phyloP scores from a whole-genome alignment of 2,888 invertebrate species.

The Sicus ferrugineus region DNA sequence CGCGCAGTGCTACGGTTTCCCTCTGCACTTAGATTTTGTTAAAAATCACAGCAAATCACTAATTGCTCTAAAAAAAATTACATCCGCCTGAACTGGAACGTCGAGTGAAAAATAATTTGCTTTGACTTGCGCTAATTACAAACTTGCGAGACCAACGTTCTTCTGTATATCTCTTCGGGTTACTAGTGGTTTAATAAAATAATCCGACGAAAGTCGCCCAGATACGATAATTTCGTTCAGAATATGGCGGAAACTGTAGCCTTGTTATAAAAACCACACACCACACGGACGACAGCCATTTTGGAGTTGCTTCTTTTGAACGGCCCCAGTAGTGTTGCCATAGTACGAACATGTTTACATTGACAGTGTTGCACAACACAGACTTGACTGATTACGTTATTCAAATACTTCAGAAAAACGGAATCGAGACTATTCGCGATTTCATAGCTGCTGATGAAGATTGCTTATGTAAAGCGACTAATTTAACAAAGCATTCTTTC shows the following conservation, averaged over 20 bases:
- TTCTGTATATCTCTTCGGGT: too few relatives aligned
- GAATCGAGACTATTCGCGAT: conserved; percentile 36
- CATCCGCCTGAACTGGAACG: conserved; percentile 30
- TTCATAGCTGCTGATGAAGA: conserved; percentile 35
- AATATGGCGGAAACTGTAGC: conserved; percentile 53
- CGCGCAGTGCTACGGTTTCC: conserved; percentile 43
- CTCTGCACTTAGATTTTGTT: conserved; percentile 41
- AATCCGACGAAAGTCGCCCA: neutral
- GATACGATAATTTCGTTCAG: conserved; percentile 39
- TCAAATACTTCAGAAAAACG: conserved; percentile 38
- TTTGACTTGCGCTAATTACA: too few relatives aligned
- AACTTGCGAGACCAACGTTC: neutral
- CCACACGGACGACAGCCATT: conserved; percentile 29
- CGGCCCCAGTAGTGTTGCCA: neutral
- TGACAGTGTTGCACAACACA: conserved; percentile 37
- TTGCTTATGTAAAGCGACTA: conserved; percentile 40
- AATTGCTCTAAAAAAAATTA: conserved; percentile 33
- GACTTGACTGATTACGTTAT: conserved; percentile 43
- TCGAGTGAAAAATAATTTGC: conserved; percentile 39
- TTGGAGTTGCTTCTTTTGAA: conserved; percentile 19
- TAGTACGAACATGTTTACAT: conserved; percentile 29
- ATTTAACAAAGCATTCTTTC: conserved; percentile 37
- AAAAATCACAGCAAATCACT: conserved; percentile 39
- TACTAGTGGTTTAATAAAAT: too few relatives aligned
- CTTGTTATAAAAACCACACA: conserved; percentile 42